Base-by-base conservation (phyloP, 2,797 vertebrate genomes). In the Champsocephalus esox region DNA sequence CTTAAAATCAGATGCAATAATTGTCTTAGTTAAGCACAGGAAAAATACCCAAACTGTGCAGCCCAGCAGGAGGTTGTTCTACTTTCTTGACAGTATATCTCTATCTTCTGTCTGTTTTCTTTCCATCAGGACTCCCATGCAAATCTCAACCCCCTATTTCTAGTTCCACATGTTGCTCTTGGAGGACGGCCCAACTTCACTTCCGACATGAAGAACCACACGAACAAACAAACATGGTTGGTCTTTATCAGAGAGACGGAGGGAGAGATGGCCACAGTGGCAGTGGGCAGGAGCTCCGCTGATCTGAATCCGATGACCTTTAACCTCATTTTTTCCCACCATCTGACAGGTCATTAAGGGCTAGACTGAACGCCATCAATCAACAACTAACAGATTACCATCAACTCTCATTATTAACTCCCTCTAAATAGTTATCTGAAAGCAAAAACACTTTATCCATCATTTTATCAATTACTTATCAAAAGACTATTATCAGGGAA, bases 321-420 rank as follows among this genome's bases (percentile, higher is more conserved):
- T 90, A 89, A 93, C 91, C 93, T 78, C 92, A 94, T 95, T 94
- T 94, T 9, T 91, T 93, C 80, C 89, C 66, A 45, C 87, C 88
- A 91, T 94, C 81, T 90, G 93, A 93, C 93, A 93, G 92, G 92
- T 94, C 93, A 92, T 93, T 93, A 93, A 90, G 86, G 73, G 68
- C 85, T 50, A 82, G 79, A 85, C 88, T 72, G 87, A 88, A 80
- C 70, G 66, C 80, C 86, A 93, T 95, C 92, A 88, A 93, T 95
- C 94, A 93, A 66, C 68, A 56, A 58, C 80, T 81, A 88, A 90
- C 81, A 84, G 91, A 94, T 93, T 88, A 88, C 77, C 79, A 90
- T 89, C 86, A 73, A 88, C 82, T 87, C 82, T 41, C 88, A 82
- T 91, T 88, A 85, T 86, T 83, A 77, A 79, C 88, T 91, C 81